Base-by-base conservation (phyloP, 2,797 vertebrate species). In the Anableps anableps region DNA sequence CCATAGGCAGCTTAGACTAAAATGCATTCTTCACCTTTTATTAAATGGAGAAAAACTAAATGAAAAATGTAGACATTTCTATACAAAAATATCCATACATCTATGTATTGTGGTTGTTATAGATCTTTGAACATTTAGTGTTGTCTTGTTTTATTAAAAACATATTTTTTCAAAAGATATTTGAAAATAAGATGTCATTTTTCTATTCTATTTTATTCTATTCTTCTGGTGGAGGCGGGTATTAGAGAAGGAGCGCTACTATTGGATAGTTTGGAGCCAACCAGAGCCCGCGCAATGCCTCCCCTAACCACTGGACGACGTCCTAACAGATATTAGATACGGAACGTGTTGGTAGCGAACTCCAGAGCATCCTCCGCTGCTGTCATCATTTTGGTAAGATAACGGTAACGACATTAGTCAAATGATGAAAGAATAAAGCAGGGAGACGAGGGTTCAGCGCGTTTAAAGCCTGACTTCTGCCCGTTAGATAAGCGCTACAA, bases 311-410 rank as follows among this genome's bases (percentile, higher is more conserved):
- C 91, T 91, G 76, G 80, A 53, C 58, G 0, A 74, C 79, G 41
- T 5, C 4, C 5, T 1, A 0, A 29, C 8, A 43, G 80, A 53
- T 1, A 75, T 62, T 29, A 78, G 55, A 76, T 82, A 83, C 70
- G 81, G 70, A 86, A 66, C 4, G 29, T 74, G 29, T 23, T 74
- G 77, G 19, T 31, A 43, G 43, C 60, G 1, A 36, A 34, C 13
- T 64, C 47, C 36, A 17, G 79, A 89, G 91, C 89, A 91, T 91
- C 91, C 71, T 88, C 68, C 50, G 26, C 26, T 1, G 31, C 14
- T n/a, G 71, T 11, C 79, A 75, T 81, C 85, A 0, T 1, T 47
- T 1, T 4, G 85, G 88, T 88, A 82, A 89, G 86, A 53, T 8
- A 77, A 13, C 29, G 14, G 3, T 29, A 16, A 2, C 36, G 23